A percentile compares a stretch with the other conserved stretches of the same genome.
These are phyloP conservation scores for Esox masquinongy DNA, from an alignment of 2,797 vertebrate species.

Conservation along the genomic window DNA sequence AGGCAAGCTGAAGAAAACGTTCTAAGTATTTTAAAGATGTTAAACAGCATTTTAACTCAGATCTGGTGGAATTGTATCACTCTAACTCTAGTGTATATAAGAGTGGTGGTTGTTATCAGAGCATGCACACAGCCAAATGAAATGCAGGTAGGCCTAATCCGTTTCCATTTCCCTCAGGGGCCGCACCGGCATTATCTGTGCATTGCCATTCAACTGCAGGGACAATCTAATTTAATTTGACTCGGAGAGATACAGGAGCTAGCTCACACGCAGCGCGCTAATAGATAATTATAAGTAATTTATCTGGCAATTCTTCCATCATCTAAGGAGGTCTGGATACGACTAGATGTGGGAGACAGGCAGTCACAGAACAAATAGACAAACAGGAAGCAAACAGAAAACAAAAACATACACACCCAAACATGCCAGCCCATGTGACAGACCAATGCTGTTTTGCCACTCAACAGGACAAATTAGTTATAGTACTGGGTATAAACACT, in stretches of 20 bases:
- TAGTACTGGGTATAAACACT: neutral
- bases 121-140: neutral
- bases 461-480: neutral
- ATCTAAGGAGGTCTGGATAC: neutral
- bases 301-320: neutral
- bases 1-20: neutral
- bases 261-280: neutral
- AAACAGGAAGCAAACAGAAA: conserved; percentile 1
- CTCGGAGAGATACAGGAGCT: neutral
- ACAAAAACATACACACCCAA: neutral
- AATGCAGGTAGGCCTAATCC: neutral
- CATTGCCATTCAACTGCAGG: neutral
- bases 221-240: neutral
- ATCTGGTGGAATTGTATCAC: neutral
- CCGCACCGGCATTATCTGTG: neutral
- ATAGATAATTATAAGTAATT: neutral
- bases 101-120: neutral
- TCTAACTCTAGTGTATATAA: neutral
- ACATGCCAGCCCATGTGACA: neutral
- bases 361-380: neutral
- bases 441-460: neutral
- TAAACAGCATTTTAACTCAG: neutral
- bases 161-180: neutral
- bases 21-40: neutral
- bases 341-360: neutral